Conservation (phyloP, 2,113 vertebrate genomes). For the Engraulis encrasicolus region DNA sequence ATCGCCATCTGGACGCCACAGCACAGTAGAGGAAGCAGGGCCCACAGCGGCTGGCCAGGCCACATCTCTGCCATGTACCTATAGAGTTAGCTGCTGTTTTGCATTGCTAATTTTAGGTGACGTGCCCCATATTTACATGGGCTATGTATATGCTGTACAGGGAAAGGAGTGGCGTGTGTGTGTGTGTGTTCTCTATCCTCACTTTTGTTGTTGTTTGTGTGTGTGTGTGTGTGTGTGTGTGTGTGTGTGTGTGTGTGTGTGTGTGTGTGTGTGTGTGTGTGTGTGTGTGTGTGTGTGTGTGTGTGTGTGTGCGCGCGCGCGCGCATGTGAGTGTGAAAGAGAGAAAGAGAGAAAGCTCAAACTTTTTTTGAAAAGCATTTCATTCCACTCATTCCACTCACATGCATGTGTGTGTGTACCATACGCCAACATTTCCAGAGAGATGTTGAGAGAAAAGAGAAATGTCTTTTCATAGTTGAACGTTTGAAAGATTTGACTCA, state of each 20-base stretch:
- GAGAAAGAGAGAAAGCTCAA: no score
- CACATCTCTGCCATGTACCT: background rate
- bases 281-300: background rate
- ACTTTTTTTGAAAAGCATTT: background rate
- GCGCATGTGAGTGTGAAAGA: no score
- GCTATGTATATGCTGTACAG: no score
- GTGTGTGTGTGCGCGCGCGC: no score
- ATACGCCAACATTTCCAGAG: background rate
- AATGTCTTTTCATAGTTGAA: no score
- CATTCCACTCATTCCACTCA: background rate
- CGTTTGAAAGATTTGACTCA: no score
- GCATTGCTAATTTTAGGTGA: conserved; percentile 4
- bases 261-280: no score
- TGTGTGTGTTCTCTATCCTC: background rate
- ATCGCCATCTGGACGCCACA: background rate
- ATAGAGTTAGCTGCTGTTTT: background rate
- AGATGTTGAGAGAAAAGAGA: no score
- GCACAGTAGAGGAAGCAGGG: background rate
- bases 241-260: background rate
- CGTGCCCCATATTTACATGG: background rate
- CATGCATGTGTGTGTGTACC: background rate
- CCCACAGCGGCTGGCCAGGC: background rate
- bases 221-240: background rate
- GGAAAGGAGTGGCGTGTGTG: background rate
- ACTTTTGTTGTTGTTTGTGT: no score